Evolutionary conservation across 1,140 invertebrate genomes (phyloP).

Genomic region (Aphis craccivora): DNA sequence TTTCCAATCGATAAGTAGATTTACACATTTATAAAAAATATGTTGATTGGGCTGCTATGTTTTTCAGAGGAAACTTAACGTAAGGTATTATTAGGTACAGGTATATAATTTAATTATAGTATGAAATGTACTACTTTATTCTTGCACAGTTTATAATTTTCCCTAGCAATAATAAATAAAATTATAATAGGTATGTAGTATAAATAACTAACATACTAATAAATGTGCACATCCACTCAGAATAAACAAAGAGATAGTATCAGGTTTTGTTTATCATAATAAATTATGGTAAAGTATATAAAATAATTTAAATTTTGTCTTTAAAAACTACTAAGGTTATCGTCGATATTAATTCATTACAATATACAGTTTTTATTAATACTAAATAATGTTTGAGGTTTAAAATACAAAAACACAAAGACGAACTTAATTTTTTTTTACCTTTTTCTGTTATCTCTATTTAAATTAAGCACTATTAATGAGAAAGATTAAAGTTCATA

Average conservation of each 20-base stretch:
- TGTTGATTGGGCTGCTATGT: not conserved
- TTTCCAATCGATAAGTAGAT: not conserved
- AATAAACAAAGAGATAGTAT: not conserved
- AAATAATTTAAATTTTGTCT: not conserved
- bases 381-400: slow-evolving; percentile 6
- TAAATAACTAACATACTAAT: not conserved
- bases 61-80: not conserved
- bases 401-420: not conserved
- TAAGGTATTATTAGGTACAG: not conserved
- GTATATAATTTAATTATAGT: not conserved
- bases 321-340: slow-evolving; percentile 1
- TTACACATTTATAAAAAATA: not conserved
- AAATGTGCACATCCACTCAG: not conserved
- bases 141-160: not conserved
- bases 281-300: not conserved
- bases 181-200: not conserved
- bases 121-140: not conserved
- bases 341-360: not conserved
- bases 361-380: not conserved
- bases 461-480: not conserved
- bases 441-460: not conserved
- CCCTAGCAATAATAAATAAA: not conserved
- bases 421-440: not conserved
- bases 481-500: not conserved
- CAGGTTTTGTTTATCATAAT: not conserved